Base-by-base conservation (phyloP, 1,140 invertebrate genomes). In the Adelges cooleyi region DNA sequence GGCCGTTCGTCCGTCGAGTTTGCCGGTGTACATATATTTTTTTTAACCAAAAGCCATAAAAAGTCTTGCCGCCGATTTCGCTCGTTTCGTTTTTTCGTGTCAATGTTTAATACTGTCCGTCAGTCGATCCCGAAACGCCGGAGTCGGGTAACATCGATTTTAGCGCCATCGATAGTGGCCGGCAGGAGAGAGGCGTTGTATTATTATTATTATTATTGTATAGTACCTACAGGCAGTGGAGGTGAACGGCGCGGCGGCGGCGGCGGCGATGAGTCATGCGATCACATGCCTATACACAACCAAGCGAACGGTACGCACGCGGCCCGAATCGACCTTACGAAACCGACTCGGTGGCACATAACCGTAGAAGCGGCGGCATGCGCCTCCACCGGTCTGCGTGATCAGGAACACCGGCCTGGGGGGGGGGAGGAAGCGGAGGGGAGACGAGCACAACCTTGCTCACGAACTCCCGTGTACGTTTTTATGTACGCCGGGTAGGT, bases 271-370 rank as follows among this genome's bases (percentile, higher is more conserved):
- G 54, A 59, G 38, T 59, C 54, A 56, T 56, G 2, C 54, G 38
- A 59, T 59, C 54, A 44, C 56, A 62, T 62, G 56, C 56, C 56
- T 20, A 48, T 62, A 62, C 56, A 59, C 40, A 59, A 29, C 20
- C 29, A n/a, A 13, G 23, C 36, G 9, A 33, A 17, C 29, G 22
- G 20, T 22, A 17, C 1, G 23, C 51, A 38, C 29, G 20, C 51
- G 22, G 29, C 44, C 56, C 56, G 42, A 62, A 62, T 48, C 56
- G 56, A 62, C 56, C 56, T 62, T 59, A 59, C 23, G 54, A 59
- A 59, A 59, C 38, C 38, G 22, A 18, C 22, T 29, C 36, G 20
- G 20, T 22, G 52, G 49, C 22, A 27, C 23, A 13, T 33, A 33
- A n/a, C n/a, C n/a, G n/a, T n/a, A n/a, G n/a, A n/a, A n/a, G n/a